Percentiles rank a stretch among this genome's conserved stretches.
Conservation (phyloP, 2,113 vertebrate genomes). For the Pimephales promelas region DNA sequence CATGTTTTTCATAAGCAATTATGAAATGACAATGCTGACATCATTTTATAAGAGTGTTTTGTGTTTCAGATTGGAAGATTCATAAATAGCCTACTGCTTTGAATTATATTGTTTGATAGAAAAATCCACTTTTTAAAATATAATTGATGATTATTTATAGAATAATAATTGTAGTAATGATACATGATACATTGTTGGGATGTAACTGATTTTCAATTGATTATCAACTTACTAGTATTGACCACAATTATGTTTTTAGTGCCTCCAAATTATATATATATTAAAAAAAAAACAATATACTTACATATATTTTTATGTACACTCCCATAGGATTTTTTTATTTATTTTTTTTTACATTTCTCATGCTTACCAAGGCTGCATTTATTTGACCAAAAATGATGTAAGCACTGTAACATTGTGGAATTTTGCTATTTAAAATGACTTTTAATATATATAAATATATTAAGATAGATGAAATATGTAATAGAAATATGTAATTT, state of each 20-base stretch:
- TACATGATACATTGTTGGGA: background rate
- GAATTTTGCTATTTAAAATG: no score
- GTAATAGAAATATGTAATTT: no score
- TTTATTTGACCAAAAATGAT: no score
- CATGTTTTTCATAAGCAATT: background rate
- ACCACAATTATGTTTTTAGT: background rate
- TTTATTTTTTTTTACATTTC: background rate
- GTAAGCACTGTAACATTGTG: no score
- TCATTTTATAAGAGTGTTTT: background rate
- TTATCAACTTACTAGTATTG: background rate
- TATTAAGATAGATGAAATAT: no score
- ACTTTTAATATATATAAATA: no score
- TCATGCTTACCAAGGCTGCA: no score
- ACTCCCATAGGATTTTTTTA: no score
- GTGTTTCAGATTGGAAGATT: background rate
- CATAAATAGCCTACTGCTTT: background rate
- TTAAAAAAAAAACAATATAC: background rate
- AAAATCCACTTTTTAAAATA: background rate
- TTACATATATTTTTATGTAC: background rate
- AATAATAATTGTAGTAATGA: background rate
- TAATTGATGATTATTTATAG: background rate
- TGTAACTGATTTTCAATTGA: background rate
- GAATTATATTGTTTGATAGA: background rate
- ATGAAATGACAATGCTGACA: constrained; percentile 2
- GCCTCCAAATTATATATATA: background rate